These are phyloP conservation scores for Dichetophora obliterata DNA, from an alignment of 2,888 invertebrate genomes.

Conservation along the genomic window DNA sequence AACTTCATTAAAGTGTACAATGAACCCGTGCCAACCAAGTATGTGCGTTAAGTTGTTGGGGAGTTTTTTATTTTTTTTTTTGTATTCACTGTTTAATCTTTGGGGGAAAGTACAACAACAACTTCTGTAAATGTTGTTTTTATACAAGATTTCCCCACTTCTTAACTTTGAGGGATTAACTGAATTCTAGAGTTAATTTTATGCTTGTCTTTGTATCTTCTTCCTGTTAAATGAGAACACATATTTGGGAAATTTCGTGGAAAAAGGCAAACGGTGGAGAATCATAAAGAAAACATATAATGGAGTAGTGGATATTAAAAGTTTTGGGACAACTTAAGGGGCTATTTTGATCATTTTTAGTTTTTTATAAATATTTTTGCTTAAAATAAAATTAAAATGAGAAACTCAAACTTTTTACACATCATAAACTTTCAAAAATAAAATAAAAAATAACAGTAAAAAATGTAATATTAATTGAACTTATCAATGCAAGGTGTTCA, in stretches of 20 bases:
- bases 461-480: too few species aligned
- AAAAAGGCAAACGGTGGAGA: background rate
- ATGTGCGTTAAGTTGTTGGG: background rate
- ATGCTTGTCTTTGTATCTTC: background rate
- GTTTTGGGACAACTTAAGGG: background rate
- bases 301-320: background rate
- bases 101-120: background rate
- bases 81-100: background rate
- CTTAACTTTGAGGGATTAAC: background rate
- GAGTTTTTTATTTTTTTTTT: background rate
- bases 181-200: constrained; percentile 10
- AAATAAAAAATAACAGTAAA: too few species aligned
- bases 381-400: too few species aligned
- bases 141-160: background rate
- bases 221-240: background rate
- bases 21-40: background rate
- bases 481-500: too few species aligned
- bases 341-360: too few species aligned
- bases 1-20: constrained; percentile 12
- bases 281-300: background rate
- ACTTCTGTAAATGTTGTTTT: too few species aligned
- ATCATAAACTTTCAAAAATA: too few species aligned
- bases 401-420: too few species aligned
- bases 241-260: background rate
- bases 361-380: too few species aligned